Evolutionary conservation across 2,888 invertebrate genomes (phyloP), one percentile per base, ranked within the genome.

Genomic region (Branchellion lobata): DNA sequence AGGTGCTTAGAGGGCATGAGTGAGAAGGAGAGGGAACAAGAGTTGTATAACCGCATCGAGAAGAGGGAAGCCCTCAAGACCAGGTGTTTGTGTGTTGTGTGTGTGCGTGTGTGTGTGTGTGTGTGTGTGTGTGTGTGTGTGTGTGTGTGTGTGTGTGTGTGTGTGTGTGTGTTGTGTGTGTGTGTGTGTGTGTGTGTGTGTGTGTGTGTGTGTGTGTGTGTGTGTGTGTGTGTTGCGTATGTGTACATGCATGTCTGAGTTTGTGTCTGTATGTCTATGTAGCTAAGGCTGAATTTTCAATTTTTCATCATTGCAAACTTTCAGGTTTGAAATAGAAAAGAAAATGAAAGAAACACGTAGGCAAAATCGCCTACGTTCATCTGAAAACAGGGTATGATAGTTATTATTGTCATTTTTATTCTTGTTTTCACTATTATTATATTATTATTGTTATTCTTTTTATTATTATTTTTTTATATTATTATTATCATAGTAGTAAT

Each of bases 1-100:
- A 93, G 93, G 0, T 89, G 94, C 0, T 89, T 98, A 69, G 95
- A 94, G 18, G 92, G 93, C 82, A 92, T 98, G 91, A 96, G 96
- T 0, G 98, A 98, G 86, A 96, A 95, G 85, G 97, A 98, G 86
- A 90, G 98, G 68, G 98, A 99, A 89, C 95, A 96, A 79, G 97
- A 97, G 88, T 93, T 99, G 84, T 99, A 94, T 87, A 95, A 96
- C 87, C 91, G 98, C 77, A 95, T 96, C 76, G 98, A 98, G 88
- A 92, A 95, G 85, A 90, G 97, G 84, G 96, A 98, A 87, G 91
- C 93, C 0, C 92, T 96, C 91, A 94, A 94, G 86, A 96, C 95
- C 0, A 91, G 93, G 92, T 91, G 82, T 27, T 68, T 21, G 14
- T 72, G n/a, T n/a, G n/a, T n/a, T n/a, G n/a, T n/a, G n/a, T n/a